Evolutionary conservation across 2,888 invertebrate genomes (phyloP).

Genomic region (Tenodera sinensis): DNA sequence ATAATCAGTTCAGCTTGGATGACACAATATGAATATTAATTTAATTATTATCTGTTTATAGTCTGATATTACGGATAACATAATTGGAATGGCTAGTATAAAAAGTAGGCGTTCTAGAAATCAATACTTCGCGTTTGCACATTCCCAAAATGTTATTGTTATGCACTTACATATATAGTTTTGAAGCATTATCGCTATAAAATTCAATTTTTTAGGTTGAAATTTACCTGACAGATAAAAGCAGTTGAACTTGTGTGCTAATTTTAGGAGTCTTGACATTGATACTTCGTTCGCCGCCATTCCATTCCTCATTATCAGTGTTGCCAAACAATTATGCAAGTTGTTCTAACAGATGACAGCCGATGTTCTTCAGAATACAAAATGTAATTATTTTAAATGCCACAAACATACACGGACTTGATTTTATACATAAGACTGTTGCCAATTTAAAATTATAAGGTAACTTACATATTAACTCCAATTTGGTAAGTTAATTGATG

Average conservation of each 20-base stretch:
- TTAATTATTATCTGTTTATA: no score
- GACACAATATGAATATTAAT: no score
- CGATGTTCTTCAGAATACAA: no score
- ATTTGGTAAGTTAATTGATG: no score
- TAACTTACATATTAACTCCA: no score
- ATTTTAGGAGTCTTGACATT: conserved; percentile 68
- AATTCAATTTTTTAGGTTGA: not conserved
- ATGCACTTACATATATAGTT: no score
- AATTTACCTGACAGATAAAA: conserved; percentile 79
- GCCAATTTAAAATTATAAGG: no score
- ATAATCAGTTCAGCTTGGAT: no score
- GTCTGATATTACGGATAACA: no score
- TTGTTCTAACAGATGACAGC: not conserved
- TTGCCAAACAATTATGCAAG: not conserved
- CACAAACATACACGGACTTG: no score
- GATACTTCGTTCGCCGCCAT: conserved; percentile 30
- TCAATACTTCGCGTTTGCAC: conserved; percentile 9
- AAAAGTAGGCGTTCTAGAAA: conserved; percentile 27
- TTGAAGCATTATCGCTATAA: not conserved
- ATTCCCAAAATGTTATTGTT: not conserved
- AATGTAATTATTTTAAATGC: no score
- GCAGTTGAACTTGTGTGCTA: conserved; percentile 85
- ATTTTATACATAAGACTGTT: no score
- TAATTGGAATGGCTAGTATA: conserved; percentile 12
- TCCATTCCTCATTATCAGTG: conserved; percentile 26